phyloP scores from a whole-genome alignment of 2,113 vertebrate species.

The Hemiprocne comata region DNA sequence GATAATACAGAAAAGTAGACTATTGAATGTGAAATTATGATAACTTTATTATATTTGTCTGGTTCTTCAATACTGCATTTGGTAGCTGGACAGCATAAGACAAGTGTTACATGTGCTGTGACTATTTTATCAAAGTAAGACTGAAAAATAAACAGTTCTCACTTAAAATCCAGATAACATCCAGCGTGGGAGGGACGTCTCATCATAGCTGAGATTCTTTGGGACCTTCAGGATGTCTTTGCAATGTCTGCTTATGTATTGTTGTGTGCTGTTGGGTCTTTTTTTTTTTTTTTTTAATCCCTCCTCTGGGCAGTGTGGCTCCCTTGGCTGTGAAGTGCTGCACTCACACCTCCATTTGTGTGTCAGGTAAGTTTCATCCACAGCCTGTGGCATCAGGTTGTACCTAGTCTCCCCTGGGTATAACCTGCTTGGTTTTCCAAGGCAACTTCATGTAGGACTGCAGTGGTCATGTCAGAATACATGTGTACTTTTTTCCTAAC shows the following conservation, averaged over 20 bases:
- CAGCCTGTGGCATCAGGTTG: not conserved
- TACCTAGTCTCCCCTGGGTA: not conserved
- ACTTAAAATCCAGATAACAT: not conserved
- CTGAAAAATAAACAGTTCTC: not conserved
- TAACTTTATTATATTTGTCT: not conserved
- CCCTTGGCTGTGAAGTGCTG: not conserved
- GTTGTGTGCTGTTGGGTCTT: not conserved
- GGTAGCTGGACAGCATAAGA: not conserved
- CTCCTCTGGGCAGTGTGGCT: not conserved
- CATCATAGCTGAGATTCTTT: not conserved
- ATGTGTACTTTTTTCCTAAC: not conserved
- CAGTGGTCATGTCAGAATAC: not conserved
- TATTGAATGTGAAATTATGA: not conserved
- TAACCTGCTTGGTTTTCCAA: not conserved
- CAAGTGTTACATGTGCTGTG: not conserved
- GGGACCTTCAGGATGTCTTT: not conserved
- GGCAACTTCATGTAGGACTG: not conserved
- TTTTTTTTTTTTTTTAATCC: not conserved
- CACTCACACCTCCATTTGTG: not conserved
- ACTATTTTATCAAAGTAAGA: not conserved
- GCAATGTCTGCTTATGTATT: not conserved
- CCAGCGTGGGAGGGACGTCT: not conserved
- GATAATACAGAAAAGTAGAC: not conserved
- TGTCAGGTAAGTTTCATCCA: accelerated
- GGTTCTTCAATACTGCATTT: not conserved